These are phyloP conservation scores for Eristalinus sepulchralis DNA, from an alignment of 2,888 invertebrate genomes.

Conservation along the genomic window DNA sequence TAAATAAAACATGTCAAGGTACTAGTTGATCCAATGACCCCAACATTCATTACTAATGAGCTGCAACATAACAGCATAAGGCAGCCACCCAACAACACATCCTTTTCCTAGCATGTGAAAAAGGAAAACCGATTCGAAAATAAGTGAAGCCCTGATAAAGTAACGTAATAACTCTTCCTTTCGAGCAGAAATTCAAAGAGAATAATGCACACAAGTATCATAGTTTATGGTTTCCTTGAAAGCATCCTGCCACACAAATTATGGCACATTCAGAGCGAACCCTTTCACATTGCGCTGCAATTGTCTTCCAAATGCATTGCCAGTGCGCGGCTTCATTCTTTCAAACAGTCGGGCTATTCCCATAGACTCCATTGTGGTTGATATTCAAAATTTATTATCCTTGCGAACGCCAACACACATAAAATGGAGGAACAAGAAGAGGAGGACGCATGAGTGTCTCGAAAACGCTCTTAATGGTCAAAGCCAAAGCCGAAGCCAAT, in stretches of 20 bases:
- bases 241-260: neutral
- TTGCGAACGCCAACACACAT: constrained; percentile 19
- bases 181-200: neutral
- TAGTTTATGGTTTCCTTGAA: neutral
- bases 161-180: neutral
- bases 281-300: neutral
- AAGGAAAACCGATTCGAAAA: neutral
- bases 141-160: neutral
- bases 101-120: neutral
- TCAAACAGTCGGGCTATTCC: constrained; percentile 31
- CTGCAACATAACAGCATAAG: too few relatives aligned
- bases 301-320: neutral
- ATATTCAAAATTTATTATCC: constrained; percentile 62
- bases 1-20: too few relatives aligned
- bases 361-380: constrained; percentile 35
- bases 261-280: neutral
- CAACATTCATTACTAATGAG: too few relatives aligned
- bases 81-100: too few relatives aligned
- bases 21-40: too few relatives aligned
- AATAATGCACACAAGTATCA: neutral
- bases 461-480: constrained; percentile 47
- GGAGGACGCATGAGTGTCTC: neutral
- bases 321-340: constrained; percentile 17
- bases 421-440: constrained; percentile 1
- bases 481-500: constrained; percentile 22